These are phyloP conservation scores for Musca domestica DNA, from an alignment of 1,140 invertebrate species.

Conservation along the genomic window DNA sequence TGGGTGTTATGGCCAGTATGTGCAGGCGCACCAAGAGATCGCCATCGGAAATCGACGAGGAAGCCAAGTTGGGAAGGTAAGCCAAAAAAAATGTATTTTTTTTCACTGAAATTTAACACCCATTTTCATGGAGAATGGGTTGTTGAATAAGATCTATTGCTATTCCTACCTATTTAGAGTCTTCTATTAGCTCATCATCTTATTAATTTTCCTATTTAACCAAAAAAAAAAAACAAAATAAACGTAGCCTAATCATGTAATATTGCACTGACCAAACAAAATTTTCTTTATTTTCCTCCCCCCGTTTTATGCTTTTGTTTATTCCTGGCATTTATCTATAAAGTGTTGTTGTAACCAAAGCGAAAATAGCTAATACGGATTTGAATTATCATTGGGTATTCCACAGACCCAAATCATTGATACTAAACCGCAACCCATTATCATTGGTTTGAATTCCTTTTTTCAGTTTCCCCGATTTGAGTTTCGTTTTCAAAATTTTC, in stretches of 20 bases:
- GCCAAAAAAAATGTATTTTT: slow-evolving; percentile 21
- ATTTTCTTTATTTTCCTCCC: slow-evolving; percentile 33
- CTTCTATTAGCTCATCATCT: too few species aligned
- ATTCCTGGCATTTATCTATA: slow-evolving; percentile 27
- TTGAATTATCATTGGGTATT: slow-evolving; percentile 52
- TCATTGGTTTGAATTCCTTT: slow-evolving; percentile 46
- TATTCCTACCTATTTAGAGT: too few species aligned
- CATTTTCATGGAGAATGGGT: too few species aligned
- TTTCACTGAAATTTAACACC: too few species aligned
- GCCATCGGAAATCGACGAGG: slow-evolving; percentile 63
- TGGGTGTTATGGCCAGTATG: slow-evolving; percentile 70
- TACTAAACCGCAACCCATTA: slow-evolving; percentile 49
- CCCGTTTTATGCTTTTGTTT: slow-evolving; percentile 25
- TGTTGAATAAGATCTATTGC: too few species aligned
- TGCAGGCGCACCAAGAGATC: slow-evolving; percentile 61
- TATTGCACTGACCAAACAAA: slow-evolving; percentile 50
- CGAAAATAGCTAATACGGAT: slow-evolving; percentile 28
- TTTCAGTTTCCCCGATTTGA: not conserved
- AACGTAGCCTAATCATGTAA: slow-evolving; percentile 26
- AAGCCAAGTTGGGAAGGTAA: slow-evolving; percentile 79
- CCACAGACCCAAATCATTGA: slow-evolving; percentile 49
- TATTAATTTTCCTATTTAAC: too few species aligned
- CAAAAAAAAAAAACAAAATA: too few species aligned
- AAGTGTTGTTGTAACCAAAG: slow-evolving; percentile 22
- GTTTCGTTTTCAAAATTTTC: slow-evolving; percentile 11